Conservation (phyloP, 2,888 invertebrate genomes). For the Nomada goodeniana region DNA sequence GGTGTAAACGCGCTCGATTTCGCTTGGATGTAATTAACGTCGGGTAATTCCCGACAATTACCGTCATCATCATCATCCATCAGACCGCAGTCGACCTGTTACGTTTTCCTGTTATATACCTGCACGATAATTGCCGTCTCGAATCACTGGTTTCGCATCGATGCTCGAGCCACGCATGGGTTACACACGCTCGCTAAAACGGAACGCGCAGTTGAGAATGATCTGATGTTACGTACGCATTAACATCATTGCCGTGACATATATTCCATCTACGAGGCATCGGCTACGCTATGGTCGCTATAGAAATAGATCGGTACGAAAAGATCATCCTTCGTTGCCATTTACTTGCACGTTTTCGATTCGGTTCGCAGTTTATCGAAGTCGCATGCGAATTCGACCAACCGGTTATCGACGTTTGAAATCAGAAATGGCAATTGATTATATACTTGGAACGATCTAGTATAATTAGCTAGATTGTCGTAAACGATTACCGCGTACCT, state of each 20-base stretch:
- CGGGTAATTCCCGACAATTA: slow-evolving; percentile 73
- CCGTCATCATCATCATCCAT: slow-evolving; percentile 73
- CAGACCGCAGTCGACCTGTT: slow-evolving; percentile 71
- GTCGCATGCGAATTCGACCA: no score
- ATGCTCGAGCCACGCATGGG: slow-evolving; percentile 12
- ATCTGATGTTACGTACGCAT: neutral
- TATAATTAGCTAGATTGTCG: no score
- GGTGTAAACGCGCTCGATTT: slow-evolving; percentile 66
- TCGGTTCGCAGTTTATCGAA: no score
- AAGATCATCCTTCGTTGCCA: no score
- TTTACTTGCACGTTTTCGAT: no score
- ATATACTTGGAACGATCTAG: no score
- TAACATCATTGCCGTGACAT: no score
- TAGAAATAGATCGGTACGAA: no score
- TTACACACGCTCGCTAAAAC: slow-evolving; percentile 42
- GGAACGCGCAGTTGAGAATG: neutral
- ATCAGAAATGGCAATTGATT: no score
- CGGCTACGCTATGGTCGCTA: no score
- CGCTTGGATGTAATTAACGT: slow-evolving; percentile 70
- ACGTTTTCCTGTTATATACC: slow-evolving; percentile 73
- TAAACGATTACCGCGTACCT: neutral
- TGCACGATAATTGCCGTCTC: slow-evolving; percentile 71
- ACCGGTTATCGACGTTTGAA: no score
- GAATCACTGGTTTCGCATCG: slow-evolving; percentile 62
- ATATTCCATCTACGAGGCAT: no score